Conservation (phyloP, 2,888 invertebrate species). For the Coenonympha glycerion region DNA sequence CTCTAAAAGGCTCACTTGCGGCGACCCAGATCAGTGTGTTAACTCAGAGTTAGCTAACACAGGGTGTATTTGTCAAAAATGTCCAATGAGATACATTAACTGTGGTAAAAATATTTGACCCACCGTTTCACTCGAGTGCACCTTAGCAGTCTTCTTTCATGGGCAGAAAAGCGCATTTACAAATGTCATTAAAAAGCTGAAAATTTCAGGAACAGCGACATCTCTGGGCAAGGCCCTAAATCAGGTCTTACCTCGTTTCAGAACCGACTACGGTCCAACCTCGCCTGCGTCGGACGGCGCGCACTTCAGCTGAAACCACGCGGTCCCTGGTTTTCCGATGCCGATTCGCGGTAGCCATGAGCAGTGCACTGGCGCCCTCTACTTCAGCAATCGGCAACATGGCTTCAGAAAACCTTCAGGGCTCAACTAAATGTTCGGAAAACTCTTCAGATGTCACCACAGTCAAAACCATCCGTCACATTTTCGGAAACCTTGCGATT, state of each 20-base stretch:
- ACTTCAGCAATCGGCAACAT: constrained; percentile 68
- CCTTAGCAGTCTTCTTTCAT: too few species aligned
- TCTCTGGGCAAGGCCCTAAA: constrained; percentile 37
- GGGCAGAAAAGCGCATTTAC: too few species aligned
- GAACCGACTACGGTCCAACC: constrained; percentile 87
- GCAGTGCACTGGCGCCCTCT: constrained; percentile 54
- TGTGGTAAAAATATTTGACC: too few species aligned
- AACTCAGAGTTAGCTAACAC: too few species aligned
- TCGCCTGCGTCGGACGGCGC: constrained; percentile 76
- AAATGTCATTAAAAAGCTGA: not conserved
- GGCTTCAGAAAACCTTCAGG: too few species aligned
- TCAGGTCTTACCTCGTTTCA: constrained; percentile 79
- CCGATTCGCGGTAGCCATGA: constrained; percentile 46
- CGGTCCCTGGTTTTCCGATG: constrained; percentile 62
- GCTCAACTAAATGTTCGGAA: constrained; percentile 8
- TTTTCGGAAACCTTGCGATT: constrained; percentile 12
- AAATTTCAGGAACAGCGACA: constrained; percentile 41
- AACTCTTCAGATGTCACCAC: constrained; percentile 31
- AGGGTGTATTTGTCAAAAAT: too few species aligned
- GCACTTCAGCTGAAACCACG: constrained; percentile 64
- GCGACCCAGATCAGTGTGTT: too few species aligned
- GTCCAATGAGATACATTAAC: too few species aligned
- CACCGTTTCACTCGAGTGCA: too few species aligned
- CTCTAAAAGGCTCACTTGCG: too few species aligned
- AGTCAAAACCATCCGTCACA: constrained; percentile 17